phyloP scores from a whole-genome alignment of 2,113 vertebrate genomes.

The Bufo gargarizans region DNA sequence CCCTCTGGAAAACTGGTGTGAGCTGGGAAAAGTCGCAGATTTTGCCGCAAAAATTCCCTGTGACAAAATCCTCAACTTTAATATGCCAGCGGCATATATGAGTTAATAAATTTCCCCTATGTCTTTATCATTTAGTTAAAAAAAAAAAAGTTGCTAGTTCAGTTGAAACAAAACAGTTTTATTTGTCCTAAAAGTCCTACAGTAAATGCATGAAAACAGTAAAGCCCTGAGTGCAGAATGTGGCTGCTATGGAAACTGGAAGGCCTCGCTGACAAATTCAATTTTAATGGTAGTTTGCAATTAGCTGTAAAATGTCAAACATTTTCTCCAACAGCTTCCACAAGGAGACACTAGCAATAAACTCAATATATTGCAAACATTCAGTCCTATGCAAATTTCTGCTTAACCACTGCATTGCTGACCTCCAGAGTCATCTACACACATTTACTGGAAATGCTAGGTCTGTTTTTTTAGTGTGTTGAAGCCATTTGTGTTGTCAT shows the following conservation, averaged over 20 bases:
- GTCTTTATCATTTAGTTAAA: neutral
- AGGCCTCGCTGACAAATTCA: neutral
- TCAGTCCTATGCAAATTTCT: neutral
- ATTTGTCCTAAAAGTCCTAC: neutral
- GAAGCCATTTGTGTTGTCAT: too few relatives aligned
- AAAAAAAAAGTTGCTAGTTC: neutral
- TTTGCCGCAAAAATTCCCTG: too few relatives aligned
- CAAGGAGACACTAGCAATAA: neutral
- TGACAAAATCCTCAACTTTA: too few relatives aligned
- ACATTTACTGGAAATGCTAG: neutral
- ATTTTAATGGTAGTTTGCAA: constrained; percentile 16
- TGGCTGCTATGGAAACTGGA: constrained; percentile 38
- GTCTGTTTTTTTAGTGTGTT: too few relatives aligned
- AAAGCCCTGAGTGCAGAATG: neutral
- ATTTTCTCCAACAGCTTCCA: neutral
- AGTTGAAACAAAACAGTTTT: neutral
- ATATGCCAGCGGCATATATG: too few relatives aligned
- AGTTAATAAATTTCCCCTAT: too few relatives aligned
- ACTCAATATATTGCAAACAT: neutral
- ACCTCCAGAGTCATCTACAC: neutral
- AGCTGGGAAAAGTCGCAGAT: too few relatives aligned
- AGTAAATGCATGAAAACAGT: neutral
- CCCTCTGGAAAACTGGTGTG: too few relatives aligned
- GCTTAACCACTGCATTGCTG: neutral
- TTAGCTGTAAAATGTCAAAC: constrained; percentile 22